phyloP scores from a whole-genome alignment of 2,113 vertebrate genomes.

The Leptocoma aspasia region DNA sequence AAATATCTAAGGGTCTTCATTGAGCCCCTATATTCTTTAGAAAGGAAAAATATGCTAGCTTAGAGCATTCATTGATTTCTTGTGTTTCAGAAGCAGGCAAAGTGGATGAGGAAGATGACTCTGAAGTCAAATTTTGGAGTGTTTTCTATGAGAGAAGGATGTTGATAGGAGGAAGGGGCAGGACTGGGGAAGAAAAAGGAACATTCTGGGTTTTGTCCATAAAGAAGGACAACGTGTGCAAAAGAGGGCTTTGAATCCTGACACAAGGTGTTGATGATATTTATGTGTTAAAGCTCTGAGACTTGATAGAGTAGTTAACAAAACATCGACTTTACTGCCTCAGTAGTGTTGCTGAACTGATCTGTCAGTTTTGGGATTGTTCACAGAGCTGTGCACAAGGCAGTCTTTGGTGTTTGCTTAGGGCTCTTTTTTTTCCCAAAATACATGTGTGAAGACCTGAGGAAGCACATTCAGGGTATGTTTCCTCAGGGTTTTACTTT shows the following conservation, averaged over 20 bases:
- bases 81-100: background rate
- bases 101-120: background rate
- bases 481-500: conserved; percentile 39
- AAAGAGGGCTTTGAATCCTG: background rate
- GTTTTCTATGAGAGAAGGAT: background rate
- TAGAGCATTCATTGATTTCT: background rate
- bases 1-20: background rate
- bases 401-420: background rate
- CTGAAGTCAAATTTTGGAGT: background rate
- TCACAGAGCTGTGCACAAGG: background rate
- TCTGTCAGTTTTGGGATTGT: background rate
- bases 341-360: background rate
- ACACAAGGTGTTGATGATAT: background rate
- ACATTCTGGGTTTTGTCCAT: background rate
- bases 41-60: background rate
- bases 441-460: background rate
- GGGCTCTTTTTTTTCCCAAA: background rate
- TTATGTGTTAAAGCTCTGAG: background rate
- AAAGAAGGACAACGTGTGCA: background rate
- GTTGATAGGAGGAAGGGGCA: background rate
- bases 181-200: background rate
- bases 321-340: background rate
- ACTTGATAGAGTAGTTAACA: background rate
- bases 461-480: background rate
- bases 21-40: background rate